Percentiles rank a stretch among this genome's conserved stretches.
These are phyloP conservation scores for Phymastichus coffea DNA, from an alignment of 1,140 invertebrate genomes.

Conservation along the genomic window DNA sequence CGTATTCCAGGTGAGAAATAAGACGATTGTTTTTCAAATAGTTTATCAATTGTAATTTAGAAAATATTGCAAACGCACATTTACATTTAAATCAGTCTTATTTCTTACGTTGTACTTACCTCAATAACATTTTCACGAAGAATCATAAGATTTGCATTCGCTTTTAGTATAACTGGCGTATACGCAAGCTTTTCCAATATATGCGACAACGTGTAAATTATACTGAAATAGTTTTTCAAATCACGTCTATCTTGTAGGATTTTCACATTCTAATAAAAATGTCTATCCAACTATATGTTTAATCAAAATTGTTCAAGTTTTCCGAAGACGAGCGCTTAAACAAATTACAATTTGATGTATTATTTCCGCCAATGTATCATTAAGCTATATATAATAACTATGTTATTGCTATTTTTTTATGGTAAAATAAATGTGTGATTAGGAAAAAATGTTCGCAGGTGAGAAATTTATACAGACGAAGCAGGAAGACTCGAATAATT, in stretches of 20 bases:
- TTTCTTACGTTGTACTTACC: no score
- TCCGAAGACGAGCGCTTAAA: slow-evolving; percentile 6
- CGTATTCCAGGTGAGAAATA: no score
- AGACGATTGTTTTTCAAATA: no score
- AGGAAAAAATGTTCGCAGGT: slow-evolving; percentile 7
- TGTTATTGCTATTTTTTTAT: no score
- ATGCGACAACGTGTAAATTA: no score
- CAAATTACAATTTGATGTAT: no score
- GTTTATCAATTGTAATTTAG: no score
- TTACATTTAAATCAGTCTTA: no score
- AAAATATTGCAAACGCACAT: no score
- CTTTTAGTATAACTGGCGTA: slow-evolving; percentile 46
- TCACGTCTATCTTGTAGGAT: not conserved
- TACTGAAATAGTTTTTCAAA: slow-evolving; percentile 18
- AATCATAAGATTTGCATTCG: slow-evolving; percentile 52
- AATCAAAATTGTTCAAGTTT: slow-evolving; percentile 13
- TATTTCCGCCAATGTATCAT: no score
- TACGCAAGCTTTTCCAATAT: slow-evolving; percentile 46
- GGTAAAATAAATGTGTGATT: not conserved
- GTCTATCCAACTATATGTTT: slow-evolving; percentile 4
- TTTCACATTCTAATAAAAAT: not conserved
- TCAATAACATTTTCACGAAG: no score
- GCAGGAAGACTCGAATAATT: slow-evolving; percentile 10
- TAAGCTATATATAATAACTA: no score
- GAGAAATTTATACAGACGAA: slow-evolving; percentile 18